phyloP scores from a whole-genome alignment of 2,797 vertebrate species.

The Platyrinchus mystaceus region DNA sequence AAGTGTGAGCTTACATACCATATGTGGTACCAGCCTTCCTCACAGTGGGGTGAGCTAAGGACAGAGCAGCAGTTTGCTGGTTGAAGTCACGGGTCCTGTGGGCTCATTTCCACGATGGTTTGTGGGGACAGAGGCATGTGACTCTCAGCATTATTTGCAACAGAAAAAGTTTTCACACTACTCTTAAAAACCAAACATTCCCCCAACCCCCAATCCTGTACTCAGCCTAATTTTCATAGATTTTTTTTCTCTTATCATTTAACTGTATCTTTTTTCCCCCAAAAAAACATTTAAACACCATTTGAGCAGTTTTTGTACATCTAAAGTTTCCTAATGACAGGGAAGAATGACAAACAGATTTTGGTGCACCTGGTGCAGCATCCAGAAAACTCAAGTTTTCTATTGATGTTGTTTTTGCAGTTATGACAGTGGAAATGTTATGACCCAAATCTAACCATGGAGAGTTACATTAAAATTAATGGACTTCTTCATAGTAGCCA shows the following conservation, averaged over 20 bases:
- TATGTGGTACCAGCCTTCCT: background rate
- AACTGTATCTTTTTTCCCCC: background rate
- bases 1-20: conserved; percentile 19
- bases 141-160: background rate
- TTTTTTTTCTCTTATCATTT: background rate
- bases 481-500: background rate
- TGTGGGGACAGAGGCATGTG: conserved; percentile 1
- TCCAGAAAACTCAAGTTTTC: conserved; percentile 1
- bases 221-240: background rate
- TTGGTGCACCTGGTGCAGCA: background rate
- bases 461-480: background rate
- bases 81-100: conserved; percentile 36
- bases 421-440: background rate
- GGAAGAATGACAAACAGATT: background rate
- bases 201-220: background rate
- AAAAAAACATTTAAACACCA: background rate
- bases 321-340: background rate
- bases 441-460: conserved; percentile 3
- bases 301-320: background rate
- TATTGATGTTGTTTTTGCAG: background rate
- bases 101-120: conserved; percentile 22
- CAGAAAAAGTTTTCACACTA: background rate
- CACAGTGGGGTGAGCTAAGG: conserved; percentile 27
- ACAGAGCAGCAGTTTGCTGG: background rate
- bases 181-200: background rate